A percentile compares a stretch with the other conserved stretches of the same genome.
Conservation (phyloP, 2,797 vertebrate genomes). For the Philypnodon macrostomus region DNA sequence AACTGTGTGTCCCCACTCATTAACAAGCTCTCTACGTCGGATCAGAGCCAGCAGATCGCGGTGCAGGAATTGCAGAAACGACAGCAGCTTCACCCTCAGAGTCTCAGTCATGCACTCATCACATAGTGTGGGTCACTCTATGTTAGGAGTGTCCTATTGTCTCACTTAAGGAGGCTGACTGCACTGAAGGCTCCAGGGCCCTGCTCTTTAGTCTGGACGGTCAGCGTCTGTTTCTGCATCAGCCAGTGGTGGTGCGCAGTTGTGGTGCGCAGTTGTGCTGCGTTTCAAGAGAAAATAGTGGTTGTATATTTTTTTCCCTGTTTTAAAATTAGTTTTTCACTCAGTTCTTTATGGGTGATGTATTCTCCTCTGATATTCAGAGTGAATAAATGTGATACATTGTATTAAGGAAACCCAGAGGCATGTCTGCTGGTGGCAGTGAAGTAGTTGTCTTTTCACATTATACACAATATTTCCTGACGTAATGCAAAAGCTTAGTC, state of each 20-base stretch:
- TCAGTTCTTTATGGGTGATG: conserved; percentile 54
- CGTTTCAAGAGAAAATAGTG: conserved; percentile 25
- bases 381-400: conserved; percentile 47
- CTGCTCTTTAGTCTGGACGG: conserved; percentile 31
- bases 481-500: conserved; percentile 33
- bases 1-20: conserved; percentile 91
- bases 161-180: conserved; percentile 23
- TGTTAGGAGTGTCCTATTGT: conserved; percentile 2
- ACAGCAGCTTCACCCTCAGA: conserved; percentile 98
- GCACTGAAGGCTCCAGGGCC: conserved; percentile 42
- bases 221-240: conserved; percentile 8
- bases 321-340: conserved; percentile 63
- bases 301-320: conserved; percentile 63
- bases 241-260: conserved; percentile 42
- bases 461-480: not conserved
- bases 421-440: conserved; percentile 27
- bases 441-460: conserved; percentile 5
- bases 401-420: conserved; percentile 28
- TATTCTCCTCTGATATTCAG: conserved; percentile 73
- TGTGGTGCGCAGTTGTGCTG: conserved; percentile 38
- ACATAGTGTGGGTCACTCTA: conserved; percentile 66
- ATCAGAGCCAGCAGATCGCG: conserved; percentile 95
- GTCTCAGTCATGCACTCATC: conserved; percentile 86
- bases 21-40: conserved; percentile 93
- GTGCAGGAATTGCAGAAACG: conserved; percentile 97